These are phyloP conservation scores for Lucilia sericata DNA, from an alignment of 1,140 invertebrate genomes.

Conservation along the genomic window DNA sequence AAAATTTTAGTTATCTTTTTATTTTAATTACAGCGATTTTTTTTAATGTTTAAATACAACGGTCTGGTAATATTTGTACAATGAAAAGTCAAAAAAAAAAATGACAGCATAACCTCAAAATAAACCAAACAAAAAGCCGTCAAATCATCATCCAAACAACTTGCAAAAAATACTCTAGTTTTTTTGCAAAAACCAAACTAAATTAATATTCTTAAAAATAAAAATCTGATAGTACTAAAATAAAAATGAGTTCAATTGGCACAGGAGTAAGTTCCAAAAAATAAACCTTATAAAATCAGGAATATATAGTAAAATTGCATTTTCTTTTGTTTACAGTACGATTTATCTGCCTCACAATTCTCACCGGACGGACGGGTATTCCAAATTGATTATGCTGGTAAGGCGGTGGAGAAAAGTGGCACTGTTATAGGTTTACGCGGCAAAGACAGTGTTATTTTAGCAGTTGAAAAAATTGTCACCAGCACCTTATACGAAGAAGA, in stretches of 20 bases:
- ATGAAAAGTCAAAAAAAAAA: conserved; percentile 53
- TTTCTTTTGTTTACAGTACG: conserved; percentile 78
- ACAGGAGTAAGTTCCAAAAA: conserved; percentile 94
- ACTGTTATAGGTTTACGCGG: conserved; percentile 95
- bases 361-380: conserved; percentile 99
- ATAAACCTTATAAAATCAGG: conserved; percentile 52
- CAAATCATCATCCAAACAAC: conserved; percentile 61
- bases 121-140: conserved; percentile 60
- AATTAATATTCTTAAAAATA: conserved; percentile 38
- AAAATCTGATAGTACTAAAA: conserved; percentile 19
- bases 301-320: background rate
- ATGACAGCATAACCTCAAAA: conserved; percentile 47
- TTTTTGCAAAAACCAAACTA: conserved; percentile 40
- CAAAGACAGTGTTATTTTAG: conserved; percentile 97
- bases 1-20: background rate
- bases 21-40: background rate
- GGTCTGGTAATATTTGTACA: conserved; percentile 37
- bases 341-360: conserved; percentile 99
- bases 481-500: conserved; percentile 96
- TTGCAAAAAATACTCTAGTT: conserved; percentile 35
- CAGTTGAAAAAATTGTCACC: conserved; percentile 97
- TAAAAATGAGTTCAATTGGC: conserved; percentile 93
- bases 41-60: background rate
- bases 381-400: conserved; percentile 99
- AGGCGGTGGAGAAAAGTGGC: conserved; percentile 99